These are phyloP conservation scores for Delia radicum DNA, from an alignment of 1,140 invertebrate genomes.

Conservation along the genomic window DNA sequence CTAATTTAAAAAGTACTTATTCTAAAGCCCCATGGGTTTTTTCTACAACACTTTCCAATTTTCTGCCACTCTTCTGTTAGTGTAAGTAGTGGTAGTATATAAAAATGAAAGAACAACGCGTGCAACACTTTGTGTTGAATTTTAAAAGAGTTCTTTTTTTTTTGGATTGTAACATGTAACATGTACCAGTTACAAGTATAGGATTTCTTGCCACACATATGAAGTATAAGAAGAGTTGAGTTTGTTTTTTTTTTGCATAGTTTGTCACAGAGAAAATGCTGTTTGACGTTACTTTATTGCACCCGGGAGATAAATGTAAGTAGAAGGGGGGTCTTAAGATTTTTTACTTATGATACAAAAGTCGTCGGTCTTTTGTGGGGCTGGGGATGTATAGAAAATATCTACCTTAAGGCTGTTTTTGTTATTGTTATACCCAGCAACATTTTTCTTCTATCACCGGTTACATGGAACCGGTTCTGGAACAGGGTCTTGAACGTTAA, in stretches of 20 bases:
- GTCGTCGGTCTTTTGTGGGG: neutral
- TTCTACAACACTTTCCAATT: no score
- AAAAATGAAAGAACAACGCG: neutral
- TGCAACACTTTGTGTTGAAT: slow-evolving; percentile 17
- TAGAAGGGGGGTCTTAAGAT: neutral
- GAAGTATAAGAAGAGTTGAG: neutral
- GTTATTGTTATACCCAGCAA: no score
- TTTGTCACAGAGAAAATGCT: slow-evolving; percentile 12
- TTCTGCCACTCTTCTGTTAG: no score
- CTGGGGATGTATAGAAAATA: neutral
- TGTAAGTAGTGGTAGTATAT: neutral
- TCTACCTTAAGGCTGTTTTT: slow-evolving; percentile 8
- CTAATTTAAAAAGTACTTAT: no score
- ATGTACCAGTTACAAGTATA: neutral
- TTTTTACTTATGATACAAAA: neutral
- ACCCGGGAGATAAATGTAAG: neutral
- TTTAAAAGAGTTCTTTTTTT: neutral
- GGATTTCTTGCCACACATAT: neutral
- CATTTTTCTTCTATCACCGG: no score
- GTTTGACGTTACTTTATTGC: slow-evolving; percentile 23
- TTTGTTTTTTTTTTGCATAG: neutral
- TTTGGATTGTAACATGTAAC: neutral
- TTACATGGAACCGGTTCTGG: no score
- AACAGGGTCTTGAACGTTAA: no score
- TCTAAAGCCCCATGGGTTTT: no score